phyloP scores from a whole-genome alignment of 2,113 vertebrate genomes.

The Urocolius indicus region DNA sequence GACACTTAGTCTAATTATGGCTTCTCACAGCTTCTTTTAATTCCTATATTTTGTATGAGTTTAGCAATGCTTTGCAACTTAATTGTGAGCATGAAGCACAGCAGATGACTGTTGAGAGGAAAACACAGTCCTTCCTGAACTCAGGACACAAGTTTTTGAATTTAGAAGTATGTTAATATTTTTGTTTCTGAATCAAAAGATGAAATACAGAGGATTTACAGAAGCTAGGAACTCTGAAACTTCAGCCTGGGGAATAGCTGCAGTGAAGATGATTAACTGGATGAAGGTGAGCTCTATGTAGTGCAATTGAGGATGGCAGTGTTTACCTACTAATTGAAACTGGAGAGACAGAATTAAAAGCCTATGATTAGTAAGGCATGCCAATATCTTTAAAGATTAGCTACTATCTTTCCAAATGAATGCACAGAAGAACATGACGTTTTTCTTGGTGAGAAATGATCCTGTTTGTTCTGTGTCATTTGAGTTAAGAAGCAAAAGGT shows the following conservation, averaged over 20 bases:
- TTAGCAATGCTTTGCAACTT: constrained; percentile 40
- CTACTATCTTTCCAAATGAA: neutral
- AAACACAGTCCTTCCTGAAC: constrained; percentile 24
- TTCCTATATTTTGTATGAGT: constrained; percentile 56
- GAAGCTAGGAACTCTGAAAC: neutral
- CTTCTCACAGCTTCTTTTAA: constrained; percentile 70
- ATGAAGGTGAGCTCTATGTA: constrained; percentile 13
- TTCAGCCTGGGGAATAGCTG: neutral
- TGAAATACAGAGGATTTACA: constrained; percentile 10
- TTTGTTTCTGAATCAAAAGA: constrained; percentile 53
- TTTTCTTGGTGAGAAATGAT: neutral
- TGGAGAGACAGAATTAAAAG: constrained; percentile 56
- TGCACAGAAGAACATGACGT: neutral
- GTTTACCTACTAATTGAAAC: constrained; percentile 61
- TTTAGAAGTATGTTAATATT: constrained; percentile 53
- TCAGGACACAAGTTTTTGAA: constrained; percentile 22
- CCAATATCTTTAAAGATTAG: neutral
- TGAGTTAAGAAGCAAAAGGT: neutral
- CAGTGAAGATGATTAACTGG: constrained; percentile 40
- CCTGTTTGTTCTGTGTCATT: neutral
- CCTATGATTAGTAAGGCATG: neutral
- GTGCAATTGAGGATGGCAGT: constrained; percentile 12
- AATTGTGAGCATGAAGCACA: constrained; percentile 32
- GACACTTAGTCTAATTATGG: constrained; percentile 47
- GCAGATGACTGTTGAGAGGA: neutral